phyloP scores from a whole-genome alignment of 2,113 vertebrate genomes.

The Hippolais icterina region DNA sequence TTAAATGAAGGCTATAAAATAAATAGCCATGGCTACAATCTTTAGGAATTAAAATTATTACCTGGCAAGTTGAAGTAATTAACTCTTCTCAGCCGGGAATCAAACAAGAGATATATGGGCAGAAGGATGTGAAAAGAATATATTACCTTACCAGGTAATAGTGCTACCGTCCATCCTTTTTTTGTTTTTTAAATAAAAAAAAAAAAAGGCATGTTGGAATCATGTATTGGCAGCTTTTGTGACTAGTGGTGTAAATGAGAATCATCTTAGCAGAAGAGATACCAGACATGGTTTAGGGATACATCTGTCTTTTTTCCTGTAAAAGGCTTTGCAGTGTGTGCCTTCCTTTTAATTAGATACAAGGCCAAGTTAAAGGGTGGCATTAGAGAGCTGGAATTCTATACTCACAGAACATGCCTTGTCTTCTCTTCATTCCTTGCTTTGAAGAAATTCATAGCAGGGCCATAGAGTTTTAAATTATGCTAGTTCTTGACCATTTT shows the following conservation, averaged over 20 bases:
- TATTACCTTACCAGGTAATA: slow-evolving; percentile 2
- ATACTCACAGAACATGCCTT: background rate
- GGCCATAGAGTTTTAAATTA: background rate
- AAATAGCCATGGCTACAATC: slow-evolving; percentile 47
- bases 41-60: slow-evolving; percentile 61
- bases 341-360: background rate
- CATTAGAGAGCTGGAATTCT: background rate
- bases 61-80: slow-evolving; percentile 60
- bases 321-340: background rate
- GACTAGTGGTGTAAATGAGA: background rate
- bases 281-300: background rate
- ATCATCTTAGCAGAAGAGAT: background rate
- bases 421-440: background rate
- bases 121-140: slow-evolving; percentile 25
- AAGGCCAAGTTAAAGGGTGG: background rate
- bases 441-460: background rate
- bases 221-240: background rate
- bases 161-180: background rate
- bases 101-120: slow-evolving; percentile 30
- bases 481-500: background rate
- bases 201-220: background rate
- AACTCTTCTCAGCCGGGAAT: slow-evolving; percentile 48
- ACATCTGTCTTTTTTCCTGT: background rate
- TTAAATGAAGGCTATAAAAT: slow-evolving; percentile 64
- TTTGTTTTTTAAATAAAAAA: background rate